Evolutionary conservation across 1,140 invertebrate genomes (phyloP), one percentile per base, ranked within the genome.

Genomic region (Psilanteris sp.): DNA sequence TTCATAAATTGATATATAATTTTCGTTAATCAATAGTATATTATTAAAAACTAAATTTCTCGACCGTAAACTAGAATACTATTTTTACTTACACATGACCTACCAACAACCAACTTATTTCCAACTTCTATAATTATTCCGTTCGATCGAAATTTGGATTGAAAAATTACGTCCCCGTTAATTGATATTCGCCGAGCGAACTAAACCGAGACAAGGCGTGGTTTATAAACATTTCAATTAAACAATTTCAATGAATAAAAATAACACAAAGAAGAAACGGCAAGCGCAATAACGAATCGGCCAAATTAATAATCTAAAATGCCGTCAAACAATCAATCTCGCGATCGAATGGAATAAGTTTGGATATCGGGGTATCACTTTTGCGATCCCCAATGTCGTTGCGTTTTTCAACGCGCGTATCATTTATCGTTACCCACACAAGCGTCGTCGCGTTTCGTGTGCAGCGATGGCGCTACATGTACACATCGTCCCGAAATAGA

Each of bases 401-500:
- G 41, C 10, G 27, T 34, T 32, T 46, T 52, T 52, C 41, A 3
- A 3, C 22, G 31, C 11, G 10, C 18, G 16, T 9, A 8, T 62
- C 16, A 4, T 0, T 3, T n/a, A 8, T 27, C 8, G 48, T 4
- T 39, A 14, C 34, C 22, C 11, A 24, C 29, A 37, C 31, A 10
- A 24, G 9, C 15, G 14, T 4, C 16, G 7, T 8, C 36, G 20
- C 36, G 52, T 52, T 22, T 27, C 29, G 43, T 41, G 44, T 37
- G 43, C 48, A 41, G 9, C 50, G 9, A 31, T 50, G 64, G 29
- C 55, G 37, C 50, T 70, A 39, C 39, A 26, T 50, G 27, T 32
- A 59, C 39, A 50, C 43, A 54, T 14, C 32, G 48, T 82, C 79
- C 75, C 41, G 77, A 84, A 83, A 83, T 82, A 83, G 70, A 68